Conservation (phyloP, 2,797 vertebrate genomes). For the Sebastes goodei region DNA sequence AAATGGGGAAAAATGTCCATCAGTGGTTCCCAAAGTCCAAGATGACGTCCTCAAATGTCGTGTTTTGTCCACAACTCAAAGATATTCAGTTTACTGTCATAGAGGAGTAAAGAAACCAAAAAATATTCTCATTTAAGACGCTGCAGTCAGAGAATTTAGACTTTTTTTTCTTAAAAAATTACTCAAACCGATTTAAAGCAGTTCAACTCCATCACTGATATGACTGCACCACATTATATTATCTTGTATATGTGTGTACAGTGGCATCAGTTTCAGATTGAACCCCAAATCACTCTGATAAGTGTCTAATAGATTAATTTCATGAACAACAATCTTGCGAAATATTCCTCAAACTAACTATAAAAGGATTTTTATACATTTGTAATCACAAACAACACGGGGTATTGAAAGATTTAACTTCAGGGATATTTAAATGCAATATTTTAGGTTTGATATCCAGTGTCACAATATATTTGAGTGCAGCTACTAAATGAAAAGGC, state of each 20-base stretch:
- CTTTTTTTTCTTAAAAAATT: neutral
- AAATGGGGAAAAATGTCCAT: too few relatives aligned
- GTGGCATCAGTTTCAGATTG: neutral
- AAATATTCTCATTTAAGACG: too few relatives aligned
- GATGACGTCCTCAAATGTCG: too few relatives aligned
- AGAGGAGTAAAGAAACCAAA: too few relatives aligned
- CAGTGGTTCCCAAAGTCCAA: too few relatives aligned
- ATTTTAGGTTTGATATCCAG: neutral
- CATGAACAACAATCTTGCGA: neutral
- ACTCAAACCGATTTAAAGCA: neutral
- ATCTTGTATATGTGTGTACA: neutral
- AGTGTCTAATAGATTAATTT: too few relatives aligned
- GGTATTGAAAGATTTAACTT: neutral
- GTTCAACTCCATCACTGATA: neutral
- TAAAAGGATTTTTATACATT: neutral
- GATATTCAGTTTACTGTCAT: too few relatives aligned
- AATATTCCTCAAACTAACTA: neutral
- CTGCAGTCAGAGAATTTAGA: too few relatives aligned
- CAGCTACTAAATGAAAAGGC: conserved; percentile 2
- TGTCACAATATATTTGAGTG: conserved; percentile 1
- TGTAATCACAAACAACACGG: neutral
- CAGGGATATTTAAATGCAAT: neutral
- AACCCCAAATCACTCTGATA: neutral
- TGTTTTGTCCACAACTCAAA: too few relatives aligned
- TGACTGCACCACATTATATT: neutral